phyloP scores from a whole-genome alignment of 2,113 vertebrate genomes.

The Synodontis membranacea region DNA sequence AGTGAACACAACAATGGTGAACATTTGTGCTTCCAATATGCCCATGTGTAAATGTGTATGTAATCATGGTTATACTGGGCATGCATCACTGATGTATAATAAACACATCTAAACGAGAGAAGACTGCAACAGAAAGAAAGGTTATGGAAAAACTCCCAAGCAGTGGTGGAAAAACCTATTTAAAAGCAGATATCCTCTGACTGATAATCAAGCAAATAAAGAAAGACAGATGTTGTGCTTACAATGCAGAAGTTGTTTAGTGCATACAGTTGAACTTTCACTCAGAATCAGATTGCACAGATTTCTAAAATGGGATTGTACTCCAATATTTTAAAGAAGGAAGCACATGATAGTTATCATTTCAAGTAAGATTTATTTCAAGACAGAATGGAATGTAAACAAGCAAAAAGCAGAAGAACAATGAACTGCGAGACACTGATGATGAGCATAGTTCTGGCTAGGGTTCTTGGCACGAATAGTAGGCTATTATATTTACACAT shows the following conservation, averaged over 20 bases:
- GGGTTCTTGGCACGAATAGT: background rate
- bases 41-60: conserved; percentile 30
- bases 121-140: conserved; percentile 22
- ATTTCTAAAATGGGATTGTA: background rate
- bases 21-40: background rate
- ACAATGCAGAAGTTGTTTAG: background rate
- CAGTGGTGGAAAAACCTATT: conserved; percentile 6
- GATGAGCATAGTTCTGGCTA: background rate
- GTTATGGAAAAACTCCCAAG: conserved; percentile 10
- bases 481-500: background rate
- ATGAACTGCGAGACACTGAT: background rate
- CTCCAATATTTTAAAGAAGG: background rate
- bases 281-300: background rate
- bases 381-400: conserved; percentile 18
- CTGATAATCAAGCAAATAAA: background rate
- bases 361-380: background rate
- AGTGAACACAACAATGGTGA: background rate
- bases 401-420: background rate
- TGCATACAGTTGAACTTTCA: background rate
- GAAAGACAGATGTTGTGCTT: background rate
- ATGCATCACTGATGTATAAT: conserved; percentile 32
- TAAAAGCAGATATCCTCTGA: conserved; percentile 15
- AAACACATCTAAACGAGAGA: conserved; percentile 11
- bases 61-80: conserved; percentile 33
- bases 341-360: background rate